Evolutionary conservation across 2,797 vertebrate genomes (phyloP), one percentile per base, ranked within the genome.

Genomic region (Lepus townsendii): DNA sequence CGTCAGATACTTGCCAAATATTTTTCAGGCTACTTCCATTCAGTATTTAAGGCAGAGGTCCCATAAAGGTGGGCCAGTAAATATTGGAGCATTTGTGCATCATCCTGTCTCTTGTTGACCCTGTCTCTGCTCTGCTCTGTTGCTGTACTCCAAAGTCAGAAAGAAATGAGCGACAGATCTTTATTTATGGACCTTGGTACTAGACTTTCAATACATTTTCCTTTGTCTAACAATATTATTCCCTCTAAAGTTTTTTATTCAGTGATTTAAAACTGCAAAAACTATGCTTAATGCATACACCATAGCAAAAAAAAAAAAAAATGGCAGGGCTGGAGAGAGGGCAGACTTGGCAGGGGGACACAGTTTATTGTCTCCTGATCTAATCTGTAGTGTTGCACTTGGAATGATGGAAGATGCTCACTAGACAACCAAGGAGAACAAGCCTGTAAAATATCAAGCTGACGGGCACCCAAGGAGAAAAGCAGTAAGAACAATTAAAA

Each of bases 341-440:
- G 13, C 50, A 6, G 20, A 50, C 14, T 13, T 27, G 14, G 24
- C 32, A 77, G 2, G 1, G 3, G 35, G n/a, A 30, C 47, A 27
- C 26, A 35, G 72, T 14, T 16, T 62, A 26, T 26, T 42, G 71
- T 83, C 19, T 12, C 27, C 7, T 78, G 47, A 22, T 60, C 35
- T 60, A 63, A 47, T 30, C 13, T 22, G 57, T 19, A 32, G 12
- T 42, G 4, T 73, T 78, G 24, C 30, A 2, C 1, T 75, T 22
- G 14, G 84, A 57, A 17, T 38, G 42, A 63, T 50, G 30, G 30
- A 52, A 65, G 32, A 12, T 38, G 12, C 5, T 16, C 32, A 82
- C 14, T 7, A 0, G 3, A 50, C 22, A 65, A 19, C 0, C 22
- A 11, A 82, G 5, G 27, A 9, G 14, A 50, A 0, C 10, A 7